Evolutionary conservation across 2,888 invertebrate genomes (phyloP).

Genomic region (Nephrotoma flavescens): DNA sequence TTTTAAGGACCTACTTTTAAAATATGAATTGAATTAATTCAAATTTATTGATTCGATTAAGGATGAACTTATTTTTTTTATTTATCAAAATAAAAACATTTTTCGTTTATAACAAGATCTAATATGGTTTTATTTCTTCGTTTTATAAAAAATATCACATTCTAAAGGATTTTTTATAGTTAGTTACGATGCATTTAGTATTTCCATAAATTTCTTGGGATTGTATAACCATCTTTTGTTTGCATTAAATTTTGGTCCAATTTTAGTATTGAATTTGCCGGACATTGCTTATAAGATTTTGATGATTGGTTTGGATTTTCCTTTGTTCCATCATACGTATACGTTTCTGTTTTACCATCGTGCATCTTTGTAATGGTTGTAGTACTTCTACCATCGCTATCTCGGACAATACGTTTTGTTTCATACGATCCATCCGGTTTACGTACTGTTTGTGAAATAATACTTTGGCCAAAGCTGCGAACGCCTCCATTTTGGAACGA

Average conservation of each 20-base stretch:
- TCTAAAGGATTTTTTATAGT: background rate
- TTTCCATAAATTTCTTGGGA: conserved; percentile 33
- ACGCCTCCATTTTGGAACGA: background rate
- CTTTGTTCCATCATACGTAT: conserved; percentile 19
- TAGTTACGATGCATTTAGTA: conserved; percentile 10
- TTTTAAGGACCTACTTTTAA: background rate
- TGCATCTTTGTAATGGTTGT: conserved; percentile 36
- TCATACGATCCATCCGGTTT: conserved; percentile 43
- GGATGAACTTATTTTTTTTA: background rate
- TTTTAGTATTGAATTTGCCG: conserved; percentile 6
- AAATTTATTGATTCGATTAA: background rate
- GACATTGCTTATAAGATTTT: background rate
- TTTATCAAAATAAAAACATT: background rate
- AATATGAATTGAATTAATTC: background rate
- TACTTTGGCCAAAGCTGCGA: conserved; percentile 34
- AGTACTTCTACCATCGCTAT: conserved; percentile 42
- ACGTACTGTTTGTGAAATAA: conserved; percentile 37
- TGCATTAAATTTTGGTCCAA: conserved; percentile 27
- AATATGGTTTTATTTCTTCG: background rate
- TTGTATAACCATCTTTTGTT: conserved; percentile 32
- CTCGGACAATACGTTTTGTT: conserved; percentile 37
- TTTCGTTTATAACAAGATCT: background rate
- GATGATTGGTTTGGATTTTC: background rate
- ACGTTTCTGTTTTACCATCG: conserved; percentile 27
- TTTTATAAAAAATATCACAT: background rate